Percentiles rank a stretch among this genome's conserved stretches.
Conservation (phyloP, 2,888 invertebrate species). For the Pilophorus perplexus region DNA sequence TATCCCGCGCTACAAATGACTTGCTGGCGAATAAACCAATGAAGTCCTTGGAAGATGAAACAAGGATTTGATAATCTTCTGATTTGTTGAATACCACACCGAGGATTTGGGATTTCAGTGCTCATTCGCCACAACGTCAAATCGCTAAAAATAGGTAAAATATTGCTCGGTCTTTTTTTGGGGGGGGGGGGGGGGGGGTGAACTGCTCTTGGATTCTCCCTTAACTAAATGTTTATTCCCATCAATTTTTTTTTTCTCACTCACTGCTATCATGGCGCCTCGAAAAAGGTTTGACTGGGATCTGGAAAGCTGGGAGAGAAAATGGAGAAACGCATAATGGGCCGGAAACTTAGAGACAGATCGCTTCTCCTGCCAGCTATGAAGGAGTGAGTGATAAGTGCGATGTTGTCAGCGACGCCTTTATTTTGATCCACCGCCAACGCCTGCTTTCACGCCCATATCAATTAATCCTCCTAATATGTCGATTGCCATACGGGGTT, state of each 20-base stretch:
- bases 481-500: neutral
- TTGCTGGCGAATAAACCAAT: neutral
- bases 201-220: too few relatives aligned
- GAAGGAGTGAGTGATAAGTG: conserved; percentile 21
- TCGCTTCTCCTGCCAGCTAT: conserved; percentile 2
- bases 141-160: too few relatives aligned
- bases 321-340: conserved; percentile 13
- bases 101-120: too few relatives aligned
- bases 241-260: too few relatives aligned
- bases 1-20: neutral
- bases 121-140: too few relatives aligned
- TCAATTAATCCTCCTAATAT: conserved; percentile 14
- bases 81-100: too few relatives aligned
- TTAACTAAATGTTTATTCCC: too few relatives aligned
- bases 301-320: conserved; percentile 5
- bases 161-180: too few relatives aligned
- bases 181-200: too few relatives aligned
- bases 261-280: neutral
- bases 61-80: too few relatives aligned
- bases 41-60: neutral
- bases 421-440: conserved; percentile 4
- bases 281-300: neutral
- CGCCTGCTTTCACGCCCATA: neutral
- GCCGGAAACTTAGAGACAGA: conserved; percentile 24
- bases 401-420: neutral